These are phyloP conservation scores for Andrena trimmerana DNA, from an alignment of 2,888 invertebrate genomes.

Conservation along the genomic window DNA sequence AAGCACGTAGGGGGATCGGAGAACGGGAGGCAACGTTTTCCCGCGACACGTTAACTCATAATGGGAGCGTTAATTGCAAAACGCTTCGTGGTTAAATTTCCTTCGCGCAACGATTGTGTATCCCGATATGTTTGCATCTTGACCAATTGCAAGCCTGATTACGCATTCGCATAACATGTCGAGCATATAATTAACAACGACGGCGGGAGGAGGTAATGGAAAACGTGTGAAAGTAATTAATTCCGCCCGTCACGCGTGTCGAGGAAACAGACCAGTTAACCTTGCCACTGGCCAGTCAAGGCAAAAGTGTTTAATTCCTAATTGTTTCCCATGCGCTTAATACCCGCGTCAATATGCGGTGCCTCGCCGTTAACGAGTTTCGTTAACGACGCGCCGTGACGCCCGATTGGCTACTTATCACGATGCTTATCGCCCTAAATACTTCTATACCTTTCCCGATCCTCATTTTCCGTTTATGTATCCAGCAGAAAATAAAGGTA, in stretches of 20 bases:
- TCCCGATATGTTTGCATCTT: slow-evolving; percentile 39
- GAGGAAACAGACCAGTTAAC: slow-evolving; percentile 63
- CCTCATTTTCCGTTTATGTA: slow-evolving; percentile 6
- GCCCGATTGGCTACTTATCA: slow-evolving; percentile 59
- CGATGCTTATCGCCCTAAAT: slow-evolving; percentile 47
- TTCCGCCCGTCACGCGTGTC: slow-evolving; percentile 55
- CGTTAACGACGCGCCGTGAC: slow-evolving; percentile 60
- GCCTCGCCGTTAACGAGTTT: slow-evolving; percentile 59
- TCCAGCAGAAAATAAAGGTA: neutral
- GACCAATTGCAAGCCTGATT: slow-evolving; percentile 51
- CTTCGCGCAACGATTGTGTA: slow-evolving; percentile 11
- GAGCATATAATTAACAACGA: slow-evolving; percentile 68
- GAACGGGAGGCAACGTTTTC: neutral
- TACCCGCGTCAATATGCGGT: slow-evolving; percentile 62
- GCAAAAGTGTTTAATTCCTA: slow-evolving; percentile 63
- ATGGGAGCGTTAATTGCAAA: slow-evolving; percentile 35
- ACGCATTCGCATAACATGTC: slow-evolving; percentile 56
- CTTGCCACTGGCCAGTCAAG: slow-evolving; percentile 47
- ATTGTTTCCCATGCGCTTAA: slow-evolving; percentile 61
- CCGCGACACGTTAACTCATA: slow-evolving; percentile 18
- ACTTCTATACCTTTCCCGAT: slow-evolving; percentile 20
- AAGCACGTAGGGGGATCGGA: neutral
- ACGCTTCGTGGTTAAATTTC: slow-evolving; percentile 29
- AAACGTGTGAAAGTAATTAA: slow-evolving; percentile 69
- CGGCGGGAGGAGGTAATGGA: slow-evolving; percentile 21